These are phyloP conservation scores for Nothocercus julius DNA, from an alignment of 2,113 vertebrate genomes.

Conservation along the genomic window DNA sequence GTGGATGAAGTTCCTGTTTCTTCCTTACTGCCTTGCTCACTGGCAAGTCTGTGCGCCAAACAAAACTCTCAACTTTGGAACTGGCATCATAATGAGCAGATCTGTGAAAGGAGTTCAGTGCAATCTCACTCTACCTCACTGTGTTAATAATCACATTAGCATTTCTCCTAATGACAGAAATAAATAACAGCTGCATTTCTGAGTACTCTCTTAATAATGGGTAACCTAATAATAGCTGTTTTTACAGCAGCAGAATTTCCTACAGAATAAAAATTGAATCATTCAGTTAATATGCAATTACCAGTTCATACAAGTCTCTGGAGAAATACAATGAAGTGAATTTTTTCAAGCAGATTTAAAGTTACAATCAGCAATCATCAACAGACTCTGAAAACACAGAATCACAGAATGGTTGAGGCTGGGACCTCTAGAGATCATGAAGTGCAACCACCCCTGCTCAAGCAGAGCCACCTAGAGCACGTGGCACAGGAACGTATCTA, in stretches of 20 bases:
- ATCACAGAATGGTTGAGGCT: too few relatives aligned
- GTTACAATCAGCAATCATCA: background rate
- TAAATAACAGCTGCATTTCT: background rate
- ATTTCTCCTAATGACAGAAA: background rate
- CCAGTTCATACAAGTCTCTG: background rate
- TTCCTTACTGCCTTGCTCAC: background rate
- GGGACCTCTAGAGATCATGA: too few relatives aligned
- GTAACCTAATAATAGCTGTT: background rate
- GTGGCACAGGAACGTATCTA: too few relatives aligned
- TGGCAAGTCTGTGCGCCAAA: background rate
- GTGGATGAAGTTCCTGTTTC: background rate
- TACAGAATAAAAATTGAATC: constrained; percentile 3
- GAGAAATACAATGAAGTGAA: background rate
- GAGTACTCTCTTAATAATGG: background rate
- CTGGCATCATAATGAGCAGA: background rate
- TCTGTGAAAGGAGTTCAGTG: background rate
- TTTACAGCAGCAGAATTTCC: background rate
- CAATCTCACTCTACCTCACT: background rate
- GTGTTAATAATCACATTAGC: background rate
- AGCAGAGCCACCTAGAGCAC: too few relatives aligned
- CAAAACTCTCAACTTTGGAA: background rate
- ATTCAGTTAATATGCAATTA: constrained; percentile 3
- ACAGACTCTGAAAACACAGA: background rate
- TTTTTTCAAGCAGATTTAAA: background rate
- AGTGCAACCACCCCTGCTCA: too few relatives aligned